Conservation (phyloP, 1,140 invertebrate genomes). For the Drosophila truncata region DNA sequence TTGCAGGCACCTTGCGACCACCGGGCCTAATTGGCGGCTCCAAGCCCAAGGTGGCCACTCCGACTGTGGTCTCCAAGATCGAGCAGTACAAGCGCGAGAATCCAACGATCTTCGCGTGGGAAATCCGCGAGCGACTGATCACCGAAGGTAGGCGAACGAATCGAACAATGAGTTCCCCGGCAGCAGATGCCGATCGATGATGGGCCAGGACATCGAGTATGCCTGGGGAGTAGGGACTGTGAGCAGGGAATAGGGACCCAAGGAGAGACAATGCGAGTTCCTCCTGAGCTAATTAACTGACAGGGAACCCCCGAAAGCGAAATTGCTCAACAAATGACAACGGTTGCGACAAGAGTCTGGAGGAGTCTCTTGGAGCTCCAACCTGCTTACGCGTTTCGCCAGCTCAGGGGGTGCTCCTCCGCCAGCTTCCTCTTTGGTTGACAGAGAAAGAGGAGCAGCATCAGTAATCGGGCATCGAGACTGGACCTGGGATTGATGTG, state of each 20-base stretch:
- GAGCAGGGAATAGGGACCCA: neutral
- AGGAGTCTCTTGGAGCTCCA: slow-evolving; percentile 1
- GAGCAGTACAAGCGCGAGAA: slow-evolving; percentile 98
- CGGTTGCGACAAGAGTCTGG: slow-evolving; percentile 43
- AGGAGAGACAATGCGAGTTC: slow-evolving; percentile 15
- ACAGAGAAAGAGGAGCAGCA: slow-evolving; percentile 15
- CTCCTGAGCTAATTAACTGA: slow-evolving; percentile 75
- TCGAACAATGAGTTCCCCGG: slow-evolving; percentile 14
- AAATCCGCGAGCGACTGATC: slow-evolving; percentile 96
- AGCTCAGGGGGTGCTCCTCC: neutral
- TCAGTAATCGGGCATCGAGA: slow-evolving; percentile 24
- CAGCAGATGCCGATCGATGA: slow-evolving; percentile 21
- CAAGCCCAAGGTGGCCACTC: slow-evolving; percentile 99
- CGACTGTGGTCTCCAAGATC: slow-evolving; percentile 97
- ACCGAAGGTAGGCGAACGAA: slow-evolving; percentile 92
- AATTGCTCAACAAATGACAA: slow-evolving; percentile 68
- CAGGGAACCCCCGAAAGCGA: slow-evolving; percentile 78
- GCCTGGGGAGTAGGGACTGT: neutral
- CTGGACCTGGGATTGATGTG: slow-evolving; percentile 60
- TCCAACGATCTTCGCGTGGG: slow-evolving; percentile 99
- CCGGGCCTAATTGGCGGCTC: slow-evolving; percentile 98
- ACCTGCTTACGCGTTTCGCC: slow-evolving; percentile 41
- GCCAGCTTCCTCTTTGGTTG: slow-evolving; percentile 1
- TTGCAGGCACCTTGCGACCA: slow-evolving; percentile 95
- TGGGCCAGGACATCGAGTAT: slow-evolving; percentile 10